A percentile compares a stretch with the other conserved stretches of the same genome.
Conservation (phyloP, 1,140 invertebrate species). For the Drosophila funebris region DNA sequence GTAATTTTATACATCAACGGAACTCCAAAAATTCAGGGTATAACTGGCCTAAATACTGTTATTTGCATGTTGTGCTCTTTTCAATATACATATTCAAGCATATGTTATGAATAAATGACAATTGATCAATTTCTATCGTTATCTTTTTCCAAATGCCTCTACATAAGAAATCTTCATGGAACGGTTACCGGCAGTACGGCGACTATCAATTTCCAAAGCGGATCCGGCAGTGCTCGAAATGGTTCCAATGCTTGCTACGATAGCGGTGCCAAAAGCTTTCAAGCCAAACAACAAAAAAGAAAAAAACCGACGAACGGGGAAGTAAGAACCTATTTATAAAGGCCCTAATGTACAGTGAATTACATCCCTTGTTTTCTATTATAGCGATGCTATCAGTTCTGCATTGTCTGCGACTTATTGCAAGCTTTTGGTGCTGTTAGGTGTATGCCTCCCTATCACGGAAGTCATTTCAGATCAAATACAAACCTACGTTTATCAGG, state of each 20-base stretch:
- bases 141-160: background rate
- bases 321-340: conserved; percentile 67
- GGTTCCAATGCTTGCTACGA: conserved; percentile 60
- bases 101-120: background rate
- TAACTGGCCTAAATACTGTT: background rate
- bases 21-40: conserved; percentile 70
- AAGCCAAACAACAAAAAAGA: conserved; percentile 72
- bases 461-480: conserved; percentile 87
- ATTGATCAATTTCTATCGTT: background rate
- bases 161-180: conserved; percentile 58
- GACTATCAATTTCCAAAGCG: conserved; percentile 73
- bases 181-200: conserved; percentile 75
- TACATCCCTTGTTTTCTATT: conserved; percentile 11
- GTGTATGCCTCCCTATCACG: conserved; percentile 87
- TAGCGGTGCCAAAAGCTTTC: conserved; percentile 66
- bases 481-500: conserved; percentile 87
- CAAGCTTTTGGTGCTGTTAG: conserved; percentile 89
- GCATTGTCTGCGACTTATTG: conserved; percentile 89
- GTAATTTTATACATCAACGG: conserved; percentile 44
- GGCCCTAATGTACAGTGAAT: background rate
- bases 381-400: conserved; percentile 84
- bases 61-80: background rate
- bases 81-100: background rate
- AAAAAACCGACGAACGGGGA: conserved; percentile 82
- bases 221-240: conserved; percentile 55